Conservation (phyloP, 2,113 vertebrate species). For the Dromaius novaehollandiae region DNA sequence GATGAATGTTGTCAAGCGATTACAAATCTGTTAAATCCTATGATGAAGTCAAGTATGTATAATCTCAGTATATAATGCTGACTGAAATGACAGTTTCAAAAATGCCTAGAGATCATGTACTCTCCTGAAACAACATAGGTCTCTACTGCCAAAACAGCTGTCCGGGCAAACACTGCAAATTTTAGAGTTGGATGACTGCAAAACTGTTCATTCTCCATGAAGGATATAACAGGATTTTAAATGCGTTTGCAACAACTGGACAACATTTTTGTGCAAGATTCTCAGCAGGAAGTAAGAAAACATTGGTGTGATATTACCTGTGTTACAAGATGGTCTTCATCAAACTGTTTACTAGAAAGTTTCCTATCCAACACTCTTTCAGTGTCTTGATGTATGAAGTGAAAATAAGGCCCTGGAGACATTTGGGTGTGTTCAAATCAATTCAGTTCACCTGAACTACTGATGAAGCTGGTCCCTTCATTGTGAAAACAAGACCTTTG, state of each 20-base stretch:
- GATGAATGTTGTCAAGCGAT: not conserved
- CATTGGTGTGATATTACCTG: not conserved
- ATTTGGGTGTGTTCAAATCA: not conserved
- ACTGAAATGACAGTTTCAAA: not conserved
- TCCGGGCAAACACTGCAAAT: not conserved
- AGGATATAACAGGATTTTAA: not conserved
- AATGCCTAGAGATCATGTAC: not conserved
- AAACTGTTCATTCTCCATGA: not conserved
- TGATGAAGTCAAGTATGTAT: not conserved
- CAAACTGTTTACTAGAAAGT: not conserved
- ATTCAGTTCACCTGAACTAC: not conserved
- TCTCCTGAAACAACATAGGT: not conserved
- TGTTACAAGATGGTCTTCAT: not conserved
- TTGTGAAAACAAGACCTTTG: not conserved
- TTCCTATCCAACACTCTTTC: not conserved
- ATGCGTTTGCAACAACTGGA: not conserved
- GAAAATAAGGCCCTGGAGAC: not conserved
- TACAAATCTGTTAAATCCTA: not conserved
- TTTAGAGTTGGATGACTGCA: not conserved
- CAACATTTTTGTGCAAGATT: not conserved
- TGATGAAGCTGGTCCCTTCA: not conserved
- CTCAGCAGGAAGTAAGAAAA: not conserved
- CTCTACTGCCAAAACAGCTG: not conserved
- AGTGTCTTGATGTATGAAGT: not conserved
- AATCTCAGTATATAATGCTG: not conserved